These are phyloP conservation scores for Triplophysa yarkandensis DNA, from an alignment of 2,797 vertebrate species.

Conservation along the genomic window DNA sequence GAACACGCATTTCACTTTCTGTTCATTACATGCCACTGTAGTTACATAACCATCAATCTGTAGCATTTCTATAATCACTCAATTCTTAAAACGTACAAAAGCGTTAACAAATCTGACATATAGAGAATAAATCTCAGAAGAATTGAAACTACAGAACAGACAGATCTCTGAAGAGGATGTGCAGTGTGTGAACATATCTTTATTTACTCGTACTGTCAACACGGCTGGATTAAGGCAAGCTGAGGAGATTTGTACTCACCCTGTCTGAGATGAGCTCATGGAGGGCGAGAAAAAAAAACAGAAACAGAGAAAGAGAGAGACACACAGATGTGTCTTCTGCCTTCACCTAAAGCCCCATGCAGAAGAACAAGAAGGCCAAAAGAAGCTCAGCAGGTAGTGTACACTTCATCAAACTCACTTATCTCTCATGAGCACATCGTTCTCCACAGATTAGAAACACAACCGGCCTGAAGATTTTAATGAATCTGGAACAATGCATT, in stretches of 20 bases:
- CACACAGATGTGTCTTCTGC: conserved; percentile 42
- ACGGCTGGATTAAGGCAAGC: conserved; percentile 44
- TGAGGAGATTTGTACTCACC: conserved; percentile 51
- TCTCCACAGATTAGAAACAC: conserved; percentile 9
- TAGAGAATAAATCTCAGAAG: conserved; percentile 1
- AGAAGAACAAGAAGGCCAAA: conserved; percentile 45
- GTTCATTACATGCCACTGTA: not conserved
- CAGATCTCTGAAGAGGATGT: conserved; percentile 26
- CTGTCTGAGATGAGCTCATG: conserved; percentile 36
- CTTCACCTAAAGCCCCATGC: conserved; percentile 25
- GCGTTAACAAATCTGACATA: not conserved
- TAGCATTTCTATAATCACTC: not conserved
- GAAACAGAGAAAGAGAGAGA: conserved; percentile 19
- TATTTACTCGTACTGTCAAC: conserved; percentile 57
- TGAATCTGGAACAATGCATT: conserved; percentile 32
- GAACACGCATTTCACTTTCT: too few species aligned
- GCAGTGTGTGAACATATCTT: conserved; percentile 34
- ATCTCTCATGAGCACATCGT: conserved; percentile 40
- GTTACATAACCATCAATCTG: not conserved
- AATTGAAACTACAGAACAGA: conserved; percentile 30
- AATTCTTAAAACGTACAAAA: not conserved
- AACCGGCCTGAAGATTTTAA: conserved; percentile 23
- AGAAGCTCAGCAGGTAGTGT: conserved; percentile 33
- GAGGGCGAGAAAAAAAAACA: conserved; percentile 14
- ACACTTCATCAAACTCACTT: conserved; percentile 44